phyloP scores from a whole-genome alignment of 2,888 invertebrate genomes.

The Scrobipalpa costella region DNA sequence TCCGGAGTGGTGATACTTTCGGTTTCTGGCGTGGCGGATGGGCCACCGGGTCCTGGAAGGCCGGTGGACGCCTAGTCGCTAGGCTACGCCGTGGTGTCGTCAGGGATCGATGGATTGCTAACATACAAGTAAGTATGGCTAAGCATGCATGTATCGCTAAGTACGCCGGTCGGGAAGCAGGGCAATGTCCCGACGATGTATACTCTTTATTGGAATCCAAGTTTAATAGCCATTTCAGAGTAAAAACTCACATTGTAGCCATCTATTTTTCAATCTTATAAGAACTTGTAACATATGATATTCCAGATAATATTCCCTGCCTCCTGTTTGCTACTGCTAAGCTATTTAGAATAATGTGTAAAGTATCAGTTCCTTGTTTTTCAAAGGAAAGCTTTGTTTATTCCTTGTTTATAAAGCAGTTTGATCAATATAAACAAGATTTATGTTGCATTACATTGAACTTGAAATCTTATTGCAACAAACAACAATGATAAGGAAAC shows the following conservation, averaged over 20 bases:
- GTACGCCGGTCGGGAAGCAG: slow-evolving; percentile 14
- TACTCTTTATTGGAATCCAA: neutral
- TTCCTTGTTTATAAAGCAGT: neutral
- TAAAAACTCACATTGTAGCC: neutral
- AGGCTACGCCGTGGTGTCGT: too few species aligned
- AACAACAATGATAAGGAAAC: too few species aligned
- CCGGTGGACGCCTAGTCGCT: neutral
- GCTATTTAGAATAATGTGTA: neutral
- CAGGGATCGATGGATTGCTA: slow-evolving; percentile 62
- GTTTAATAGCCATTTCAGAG: neutral
- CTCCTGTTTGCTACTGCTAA: neutral
- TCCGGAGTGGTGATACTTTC: slow-evolving; percentile 28
- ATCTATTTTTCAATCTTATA: neutral
- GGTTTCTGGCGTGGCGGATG: slow-evolving; percentile 30
- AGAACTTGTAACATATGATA: neutral
- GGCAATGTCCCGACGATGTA: slow-evolving; percentile 1
- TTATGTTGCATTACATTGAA: neutral
- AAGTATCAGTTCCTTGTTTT: neutral
- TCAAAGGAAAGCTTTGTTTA: neutral
- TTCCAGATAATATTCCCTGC: neutral
- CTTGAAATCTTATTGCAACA: too few species aligned
- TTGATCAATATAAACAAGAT: neutral
- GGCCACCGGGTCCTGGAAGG: slow-evolving; percentile 25
- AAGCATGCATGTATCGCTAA: slow-evolving; percentile 10
- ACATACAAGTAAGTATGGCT: slow-evolving; percentile 54